These are phyloP conservation scores for Pristionchus maxplancki DNA, from an alignment of 2,888 invertebrate species.

Conservation along the genomic window DNA sequence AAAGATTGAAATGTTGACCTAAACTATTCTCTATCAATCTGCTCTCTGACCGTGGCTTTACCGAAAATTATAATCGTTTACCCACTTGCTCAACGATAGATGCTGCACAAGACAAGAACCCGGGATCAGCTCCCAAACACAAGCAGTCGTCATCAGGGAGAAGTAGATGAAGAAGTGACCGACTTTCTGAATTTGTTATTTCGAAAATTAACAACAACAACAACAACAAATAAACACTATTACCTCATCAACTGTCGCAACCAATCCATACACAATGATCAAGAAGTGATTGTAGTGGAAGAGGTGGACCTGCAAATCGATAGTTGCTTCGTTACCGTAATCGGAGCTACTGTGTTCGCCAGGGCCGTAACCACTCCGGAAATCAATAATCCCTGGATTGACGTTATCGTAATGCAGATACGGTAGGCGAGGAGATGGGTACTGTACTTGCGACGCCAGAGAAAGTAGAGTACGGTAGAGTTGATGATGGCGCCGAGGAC, in stretches of 20 bases:
- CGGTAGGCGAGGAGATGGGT: background rate
- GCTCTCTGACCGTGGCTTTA: too few relatives aligned
- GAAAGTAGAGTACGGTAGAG: background rate
- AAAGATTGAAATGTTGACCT: background rate
- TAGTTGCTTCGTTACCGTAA: too few relatives aligned
- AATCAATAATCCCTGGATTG: background rate
- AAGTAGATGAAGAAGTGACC: conserved; percentile 15
- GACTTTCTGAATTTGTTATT: background rate
- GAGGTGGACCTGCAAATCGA: conserved; percentile 10
- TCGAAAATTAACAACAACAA: too few relatives aligned
- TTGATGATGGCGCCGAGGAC: background rate
- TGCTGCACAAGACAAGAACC: conserved; percentile 35
- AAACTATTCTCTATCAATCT: too few relatives aligned
- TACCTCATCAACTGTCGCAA: background rate
- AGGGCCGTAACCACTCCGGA: conserved; percentile 1
- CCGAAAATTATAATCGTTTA: background rate
- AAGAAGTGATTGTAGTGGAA: conserved; percentile 11
- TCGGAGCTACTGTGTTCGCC: conserved; percentile 11
- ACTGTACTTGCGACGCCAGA: background rate
- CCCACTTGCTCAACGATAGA: background rate
- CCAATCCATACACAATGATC: background rate
- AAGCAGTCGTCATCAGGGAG: background rate
- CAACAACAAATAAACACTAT: too few relatives aligned
- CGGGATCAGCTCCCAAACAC: background rate
- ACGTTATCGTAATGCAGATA: conserved; percentile 33